Percentiles rank a stretch among this genome's conserved stretches.
These are phyloP conservation scores for Tridacna crocea DNA, from an alignment of 2,888 invertebrate species.

Conservation along the genomic window DNA sequence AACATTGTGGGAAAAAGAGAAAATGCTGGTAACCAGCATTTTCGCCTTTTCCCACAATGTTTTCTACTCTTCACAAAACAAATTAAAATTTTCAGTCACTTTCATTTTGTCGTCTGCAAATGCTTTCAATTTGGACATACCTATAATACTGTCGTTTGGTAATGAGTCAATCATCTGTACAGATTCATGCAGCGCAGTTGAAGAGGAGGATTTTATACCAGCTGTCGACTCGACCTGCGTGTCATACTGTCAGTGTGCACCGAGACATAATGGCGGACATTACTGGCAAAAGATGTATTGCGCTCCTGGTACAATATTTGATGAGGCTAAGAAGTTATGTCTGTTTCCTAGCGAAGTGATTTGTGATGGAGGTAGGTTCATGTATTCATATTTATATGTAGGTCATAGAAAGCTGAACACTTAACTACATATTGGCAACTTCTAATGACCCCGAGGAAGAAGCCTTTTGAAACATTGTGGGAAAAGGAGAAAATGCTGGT, in stretches of 20 bases:
- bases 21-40: neutral
- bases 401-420: too few relatives aligned
- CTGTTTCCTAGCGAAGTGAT: neutral
- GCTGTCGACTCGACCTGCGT: neutral
- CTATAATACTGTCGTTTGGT: too few relatives aligned
- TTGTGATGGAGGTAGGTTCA: neutral
- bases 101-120: too few relatives aligned
- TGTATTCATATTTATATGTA: too few relatives aligned
- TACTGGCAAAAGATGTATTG: conserved; percentile 23
- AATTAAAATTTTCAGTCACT: too few relatives aligned
- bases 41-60: neutral
- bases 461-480: too few relatives aligned
- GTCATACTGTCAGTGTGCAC: conserved; percentile 23
- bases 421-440: too few relatives aligned
- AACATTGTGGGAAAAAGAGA: neutral
- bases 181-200: neutral
- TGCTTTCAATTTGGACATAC: too few relatives aligned
- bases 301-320: neutral
- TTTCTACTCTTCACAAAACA: too few relatives aligned
- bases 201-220: neutral
- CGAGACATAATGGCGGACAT: conserved; percentile 7
- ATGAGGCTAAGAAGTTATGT: neutral
- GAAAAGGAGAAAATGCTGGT: too few relatives aligned
- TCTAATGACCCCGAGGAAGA: too few relatives aligned
- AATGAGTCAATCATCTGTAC: too few relatives aligned